A percentile compares a stretch with the other conserved stretches of the same genome.
Evolutionary conservation across 2,113 vertebrate genomes (phyloP).

Genomic region (Bothrops jararaca): DNA sequence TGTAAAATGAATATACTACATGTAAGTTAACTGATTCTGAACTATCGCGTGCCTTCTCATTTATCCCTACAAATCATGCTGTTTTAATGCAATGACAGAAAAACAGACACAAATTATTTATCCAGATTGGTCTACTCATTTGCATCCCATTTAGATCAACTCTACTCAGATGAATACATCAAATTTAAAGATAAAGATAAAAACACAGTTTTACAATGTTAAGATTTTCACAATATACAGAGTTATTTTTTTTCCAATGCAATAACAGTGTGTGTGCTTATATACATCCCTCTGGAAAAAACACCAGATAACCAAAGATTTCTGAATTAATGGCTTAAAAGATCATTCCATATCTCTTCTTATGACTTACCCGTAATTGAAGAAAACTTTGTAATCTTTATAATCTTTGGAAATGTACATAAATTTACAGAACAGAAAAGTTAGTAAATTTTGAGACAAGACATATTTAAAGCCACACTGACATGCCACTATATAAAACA

Average conservation of each 20-base stretch:
- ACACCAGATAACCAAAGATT: conserved; percentile 40
- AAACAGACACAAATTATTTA: conserved; percentile 43
- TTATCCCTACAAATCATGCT: conserved; percentile 40
- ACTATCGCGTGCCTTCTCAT: conserved; percentile 40
- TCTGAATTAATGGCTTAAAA: conserved; percentile 42
- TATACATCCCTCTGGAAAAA: conserved; percentile 57
- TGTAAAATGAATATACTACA: conserved; percentile 48
- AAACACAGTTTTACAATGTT: conserved; percentile 48
- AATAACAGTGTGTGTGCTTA: conserved; percentile 51
- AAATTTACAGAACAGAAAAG: conserved; percentile 48
- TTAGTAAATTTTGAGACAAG: conserved; percentile 40
- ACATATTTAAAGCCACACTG: conserved; percentile 44
- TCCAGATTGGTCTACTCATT: conserved; percentile 47
- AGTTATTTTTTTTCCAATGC: conserved; percentile 35
- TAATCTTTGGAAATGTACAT: conserved; percentile 33
- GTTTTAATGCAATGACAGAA: conserved; percentile 45
- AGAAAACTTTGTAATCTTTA: conserved; percentile 41
- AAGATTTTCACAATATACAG: conserved; percentile 35
- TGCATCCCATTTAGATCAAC: conserved; percentile 34
- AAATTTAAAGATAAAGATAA: conserved; percentile 49
- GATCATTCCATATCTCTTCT: conserved; percentile 43
- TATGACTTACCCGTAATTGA: conserved; percentile 70
- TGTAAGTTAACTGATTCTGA: conserved; percentile 43
- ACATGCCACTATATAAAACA: conserved; percentile 47
- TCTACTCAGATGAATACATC: conserved; percentile 32